Evolutionary conservation across 2,113 vertebrate genomes (phyloP), one percentile per base, ranked within the genome.

Genomic region (Amphiprion ocellaris): DNA sequence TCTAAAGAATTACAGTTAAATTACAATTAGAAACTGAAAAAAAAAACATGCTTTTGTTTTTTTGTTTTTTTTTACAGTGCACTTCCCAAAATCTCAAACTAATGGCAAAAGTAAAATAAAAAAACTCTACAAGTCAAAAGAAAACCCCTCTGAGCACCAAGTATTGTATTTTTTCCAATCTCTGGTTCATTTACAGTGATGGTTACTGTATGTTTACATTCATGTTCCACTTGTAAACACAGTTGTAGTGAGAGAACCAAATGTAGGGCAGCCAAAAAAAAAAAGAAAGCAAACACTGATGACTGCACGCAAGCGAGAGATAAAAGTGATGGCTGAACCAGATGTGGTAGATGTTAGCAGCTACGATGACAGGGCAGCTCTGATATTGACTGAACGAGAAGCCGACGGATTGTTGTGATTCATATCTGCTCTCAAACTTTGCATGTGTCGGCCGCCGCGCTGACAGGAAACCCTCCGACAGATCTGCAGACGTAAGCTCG

Each of bases 241-340:
- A 30, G 60, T 41, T n/a, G 39, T 44, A 52, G 77, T 9, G 23
- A 70, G 16, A 60, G 52, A 21, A 62, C 14, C 3, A 11, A 76
- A 84, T 62, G 24, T 24, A 65, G 44, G 59, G 26, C 24, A 52
- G 24, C 26, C 70, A 41, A 50, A 33, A 26, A 55, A 11, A 26
- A 73, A 39, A 37, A 7, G 17, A 69, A 76, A 71, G 55, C 12
- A 4, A 77, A 68, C 50, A 79, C 49, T 79, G 39, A 77, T 21
- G 0, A 64, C 55, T 19, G 69, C 66, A 73, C 59, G 63, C 10
- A n/a, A 56, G 37, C 49, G 56, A 67, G 67, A 54, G 63, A 78
- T 80, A 75, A 60, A 81, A 84, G 61, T 24, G 41, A 87, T 61
- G 21, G 50, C 59, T 79, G 41, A 81, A 82, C 82, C 79, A 81